Base-by-base conservation (phyloP, 2,113 vertebrate genomes). In the Orthonyx spaldingii region DNA sequence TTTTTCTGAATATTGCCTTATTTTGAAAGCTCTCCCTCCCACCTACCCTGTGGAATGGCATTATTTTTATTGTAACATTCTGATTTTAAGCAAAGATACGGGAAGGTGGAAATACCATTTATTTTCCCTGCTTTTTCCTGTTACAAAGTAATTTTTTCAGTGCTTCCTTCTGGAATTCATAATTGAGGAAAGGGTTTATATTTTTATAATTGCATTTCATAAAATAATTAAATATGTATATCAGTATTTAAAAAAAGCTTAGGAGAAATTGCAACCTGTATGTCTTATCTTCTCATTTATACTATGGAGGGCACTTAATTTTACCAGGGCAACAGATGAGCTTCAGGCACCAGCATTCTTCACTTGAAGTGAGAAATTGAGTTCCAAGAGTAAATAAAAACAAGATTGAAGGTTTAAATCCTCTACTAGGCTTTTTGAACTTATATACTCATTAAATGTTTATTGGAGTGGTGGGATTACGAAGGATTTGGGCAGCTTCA, bases 371-470 rank as follows among this genome's bases (percentile, higher is more conserved):
- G 97, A 98, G 98, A 98, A 98, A 98, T 98, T 98, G 98, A 98
- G 98, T 98, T 98, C 97, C 97, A 97, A 98, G 98, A 98, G 98
- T 98, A 98, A 98, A 98, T 98, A 98, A 98, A 98, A 98, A 98
- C 98, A 98, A 98, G 98, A 98, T 98, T 98, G 98, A 97, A 98
- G 97, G 98, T 98, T 98, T 98, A 98, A 98, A 98, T 98, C 98
- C 98, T 98, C 97, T 97, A 96, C 98, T 98, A 98, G 98, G 98
- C 98, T 98, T 98, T 98, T 97, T 98, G 97, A 96, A 98, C 96
- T 98, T 98, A 98, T 98, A 98, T 98, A 98, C 99, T 99, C 98
- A 99, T 99, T 99, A 99, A 99, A 98, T 97, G 98, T 98, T 99
- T 99, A 99, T 99, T 99, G 98, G 98, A 99, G 98, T 97, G 98